These are phyloP conservation scores for Sthenelais limicola DNA, from an alignment of 2,888 invertebrate species.

Conservation along the genomic window DNA sequence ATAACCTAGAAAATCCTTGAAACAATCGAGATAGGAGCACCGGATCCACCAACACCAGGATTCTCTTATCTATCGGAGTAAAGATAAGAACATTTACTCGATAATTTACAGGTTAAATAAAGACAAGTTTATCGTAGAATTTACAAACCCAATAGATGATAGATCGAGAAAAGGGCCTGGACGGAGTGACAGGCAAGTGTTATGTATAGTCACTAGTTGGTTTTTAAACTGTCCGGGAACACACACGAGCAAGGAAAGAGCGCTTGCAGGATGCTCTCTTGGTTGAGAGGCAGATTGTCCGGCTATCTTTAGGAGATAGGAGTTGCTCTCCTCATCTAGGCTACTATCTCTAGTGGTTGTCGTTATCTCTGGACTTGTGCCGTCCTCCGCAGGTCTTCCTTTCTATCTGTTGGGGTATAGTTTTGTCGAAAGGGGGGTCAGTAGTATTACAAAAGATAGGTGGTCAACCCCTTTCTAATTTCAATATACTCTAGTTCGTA, in stretches of 20 bases:
- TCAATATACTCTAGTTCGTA: too few species aligned
- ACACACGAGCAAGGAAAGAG: background rate
- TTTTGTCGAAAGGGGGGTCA: too few species aligned
- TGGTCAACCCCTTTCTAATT: too few species aligned
- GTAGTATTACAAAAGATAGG: too few species aligned
- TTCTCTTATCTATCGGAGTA: background rate
- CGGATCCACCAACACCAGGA: background rate
- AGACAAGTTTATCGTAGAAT: slow-evolving; percentile 22
- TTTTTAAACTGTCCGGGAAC: background rate
- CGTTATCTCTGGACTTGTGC: slow-evolving; percentile 14
- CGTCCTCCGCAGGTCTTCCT: slow-evolving; percentile 8
- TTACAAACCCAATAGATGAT: slow-evolving; percentile 14
- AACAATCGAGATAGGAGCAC: too few species aligned
- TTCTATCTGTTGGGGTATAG: too few species aligned
- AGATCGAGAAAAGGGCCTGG: background rate
- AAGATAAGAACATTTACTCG: slow-evolving; percentile 17
- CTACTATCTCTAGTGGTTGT: slow-evolving; percentile 30
- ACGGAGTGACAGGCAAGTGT: slow-evolving; percentile 13
- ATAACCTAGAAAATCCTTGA: too few species aligned
- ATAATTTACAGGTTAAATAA: slow-evolving; percentile 29
- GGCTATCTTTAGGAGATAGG: background rate
- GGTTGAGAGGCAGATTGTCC: slow-evolving; percentile 23
- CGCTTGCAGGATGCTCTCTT: background rate
- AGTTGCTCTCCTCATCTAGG: slow-evolving; percentile 1
- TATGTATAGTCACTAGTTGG: background rate